Conservation (phyloP, 2,888 invertebrate species). For the Carterocephalus palaemon region DNA sequence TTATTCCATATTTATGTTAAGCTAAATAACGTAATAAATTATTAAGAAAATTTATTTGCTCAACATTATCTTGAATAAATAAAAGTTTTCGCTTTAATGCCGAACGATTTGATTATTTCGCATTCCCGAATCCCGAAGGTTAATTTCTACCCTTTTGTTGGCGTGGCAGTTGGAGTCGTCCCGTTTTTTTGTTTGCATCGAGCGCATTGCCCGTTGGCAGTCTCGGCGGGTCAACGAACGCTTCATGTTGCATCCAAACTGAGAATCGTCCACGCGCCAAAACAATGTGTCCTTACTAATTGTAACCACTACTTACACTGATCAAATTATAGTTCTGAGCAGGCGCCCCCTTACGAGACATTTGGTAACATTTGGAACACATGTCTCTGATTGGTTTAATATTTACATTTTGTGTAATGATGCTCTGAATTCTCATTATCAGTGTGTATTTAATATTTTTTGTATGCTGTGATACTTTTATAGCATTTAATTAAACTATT, state of each 20-base stretch:
- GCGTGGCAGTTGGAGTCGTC: too few species aligned
- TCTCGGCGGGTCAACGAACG: constrained; percentile 21
- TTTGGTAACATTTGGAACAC: constrained; percentile 15
- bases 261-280: constrained; percentile 19
- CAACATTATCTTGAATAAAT: constrained; percentile 65
- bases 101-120: constrained; percentile 33
- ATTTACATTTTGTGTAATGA: too few species aligned
- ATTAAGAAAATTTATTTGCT: constrained; percentile 72
- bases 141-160: too few species aligned
- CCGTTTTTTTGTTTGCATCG: constrained; percentile 1
- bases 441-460: too few species aligned
- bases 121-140: not conserved
- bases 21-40: constrained; percentile 63
- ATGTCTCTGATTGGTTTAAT: too few species aligned
- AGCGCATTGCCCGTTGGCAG: constrained; percentile 14
- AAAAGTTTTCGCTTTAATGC: constrained; percentile 34
- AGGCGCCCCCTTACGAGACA: constrained; percentile 16
- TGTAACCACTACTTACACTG: constrained; percentile 15
- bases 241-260: constrained; percentile 5
- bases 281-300: constrained; percentile 23
- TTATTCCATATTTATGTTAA: constrained; percentile 75
- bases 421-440: too few species aligned
- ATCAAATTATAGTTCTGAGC: constrained; percentile 12
- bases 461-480: too few species aligned
- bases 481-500: too few species aligned